phyloP scores from a whole-genome alignment of 2,113 vertebrate species.

The Gulo gulo region DNA sequence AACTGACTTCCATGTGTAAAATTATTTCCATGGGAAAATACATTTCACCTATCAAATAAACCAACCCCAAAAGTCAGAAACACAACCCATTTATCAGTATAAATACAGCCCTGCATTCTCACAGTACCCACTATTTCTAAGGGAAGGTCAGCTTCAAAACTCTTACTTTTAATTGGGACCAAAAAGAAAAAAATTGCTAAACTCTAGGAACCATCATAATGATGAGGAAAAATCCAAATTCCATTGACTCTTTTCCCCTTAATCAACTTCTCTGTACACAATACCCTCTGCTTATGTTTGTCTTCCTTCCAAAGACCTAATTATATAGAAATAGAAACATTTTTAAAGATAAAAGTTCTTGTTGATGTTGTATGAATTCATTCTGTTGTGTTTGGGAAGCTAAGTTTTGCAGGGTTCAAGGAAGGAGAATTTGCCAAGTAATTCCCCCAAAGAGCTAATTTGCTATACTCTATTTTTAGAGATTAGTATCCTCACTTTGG shows the following conservation, averaged over 20 bases:
- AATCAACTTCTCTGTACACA: background rate
- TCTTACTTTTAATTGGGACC: constrained; percentile 15
- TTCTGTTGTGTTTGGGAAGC: background rate
- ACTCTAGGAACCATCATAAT: background rate
- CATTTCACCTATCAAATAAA: background rate
- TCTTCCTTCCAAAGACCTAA: constrained; percentile 22
- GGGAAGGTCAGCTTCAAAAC: background rate
- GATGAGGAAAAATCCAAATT: background rate
- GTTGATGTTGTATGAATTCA: background rate
- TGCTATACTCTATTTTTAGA: background rate
- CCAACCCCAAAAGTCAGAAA: background rate
- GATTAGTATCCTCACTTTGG: background rate
- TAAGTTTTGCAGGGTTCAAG: background rate
- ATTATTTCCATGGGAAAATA: background rate
- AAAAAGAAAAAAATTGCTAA: background rate
- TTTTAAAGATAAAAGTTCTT: constrained; percentile 4
- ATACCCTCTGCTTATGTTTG: background rate
- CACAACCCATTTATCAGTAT: background rate
- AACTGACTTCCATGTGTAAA: background rate
- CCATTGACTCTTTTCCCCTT: background rate
- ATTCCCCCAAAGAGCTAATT: constrained; percentile 23
- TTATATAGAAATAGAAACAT: constrained; percentile 15
- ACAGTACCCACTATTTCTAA: background rate
- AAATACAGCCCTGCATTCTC: background rate
- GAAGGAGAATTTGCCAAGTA: constrained; percentile 11